These are phyloP conservation scores for Drosophila picticornis DNA, from an alignment of 2,888 invertebrate genomes.

Conservation along the genomic window DNA sequence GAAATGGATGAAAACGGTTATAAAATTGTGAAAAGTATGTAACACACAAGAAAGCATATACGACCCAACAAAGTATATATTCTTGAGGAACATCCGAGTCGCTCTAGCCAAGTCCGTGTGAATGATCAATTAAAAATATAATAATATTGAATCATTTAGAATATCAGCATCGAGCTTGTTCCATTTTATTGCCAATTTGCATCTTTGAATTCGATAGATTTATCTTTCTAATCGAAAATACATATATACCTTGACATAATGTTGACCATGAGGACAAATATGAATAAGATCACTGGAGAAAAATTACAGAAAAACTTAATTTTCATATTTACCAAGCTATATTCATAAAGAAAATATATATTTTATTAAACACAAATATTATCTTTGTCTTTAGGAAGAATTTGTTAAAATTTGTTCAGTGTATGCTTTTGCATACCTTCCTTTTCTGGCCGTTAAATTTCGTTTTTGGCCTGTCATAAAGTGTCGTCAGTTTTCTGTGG, in stretches of 20 bases:
- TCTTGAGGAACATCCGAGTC: background rate
- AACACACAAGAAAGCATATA: background rate
- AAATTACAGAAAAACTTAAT: background rate
- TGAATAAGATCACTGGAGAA: background rate
- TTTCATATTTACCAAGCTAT: background rate
- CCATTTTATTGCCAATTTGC: too few relatives aligned
- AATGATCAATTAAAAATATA: background rate
- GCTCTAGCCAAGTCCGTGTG: background rate
- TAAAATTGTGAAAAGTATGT: background rate
- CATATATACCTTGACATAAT: background rate
- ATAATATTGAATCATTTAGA: background rate
- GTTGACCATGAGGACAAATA: background rate
- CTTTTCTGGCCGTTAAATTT: slow-evolving; percentile 39
- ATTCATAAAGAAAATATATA: background rate
- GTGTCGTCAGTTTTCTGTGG: slow-evolving; percentile 37
- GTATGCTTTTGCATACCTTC: slow-evolving; percentile 21
- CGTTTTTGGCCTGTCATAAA: slow-evolving; percentile 53
- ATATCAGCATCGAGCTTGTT: too few relatives aligned
- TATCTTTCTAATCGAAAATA: too few relatives aligned
- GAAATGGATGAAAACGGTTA: background rate
- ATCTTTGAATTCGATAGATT: background rate
- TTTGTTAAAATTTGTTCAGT: background rate
- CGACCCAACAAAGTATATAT: background rate
- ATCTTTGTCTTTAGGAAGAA: background rate
- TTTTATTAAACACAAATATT: background rate